A percentile compares a stretch with the other conserved stretches of the same genome.
Conservation (phyloP, 2,113 vertebrate genomes). For the Lophius piscatorius region DNA sequence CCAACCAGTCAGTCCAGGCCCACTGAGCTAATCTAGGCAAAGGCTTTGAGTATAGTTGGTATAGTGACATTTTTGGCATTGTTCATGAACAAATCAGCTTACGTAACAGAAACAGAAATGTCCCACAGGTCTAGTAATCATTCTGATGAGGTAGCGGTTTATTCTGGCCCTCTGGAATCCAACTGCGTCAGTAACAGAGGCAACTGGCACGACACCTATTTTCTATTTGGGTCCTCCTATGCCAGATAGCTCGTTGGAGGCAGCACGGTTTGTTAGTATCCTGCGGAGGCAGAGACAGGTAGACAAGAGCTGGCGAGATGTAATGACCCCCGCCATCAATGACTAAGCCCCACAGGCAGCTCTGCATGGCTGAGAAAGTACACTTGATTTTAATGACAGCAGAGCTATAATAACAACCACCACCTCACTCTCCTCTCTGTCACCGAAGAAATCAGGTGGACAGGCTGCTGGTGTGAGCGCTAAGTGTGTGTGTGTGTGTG, state of each 20-base stretch:
- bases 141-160: conserved; percentile 31
- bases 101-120: conserved; percentile 48
- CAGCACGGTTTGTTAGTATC: conserved; percentile 62
- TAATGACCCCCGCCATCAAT: conserved; percentile 56
- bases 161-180: conserved; percentile 16
- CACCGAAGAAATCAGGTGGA: conserved; percentile 33
- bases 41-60: conserved; percentile 23
- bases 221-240: conserved; percentile 30
- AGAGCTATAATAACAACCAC: conserved; percentile 48
- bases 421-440: conserved; percentile 19
- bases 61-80: conserved; percentile 36
- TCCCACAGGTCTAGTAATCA: conserved; percentile 43
- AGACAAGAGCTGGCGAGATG: conserved; percentile 57
- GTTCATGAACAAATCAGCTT: conserved; percentile 36
- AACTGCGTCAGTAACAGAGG: conserved; percentile 23
- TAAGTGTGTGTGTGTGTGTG: conserved; percentile 9
- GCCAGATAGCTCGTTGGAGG: conserved; percentile 44
- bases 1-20: not conserved
- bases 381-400: conserved; percentile 64
- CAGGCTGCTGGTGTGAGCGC: conserved; percentile 24
- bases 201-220: conserved; percentile 47
- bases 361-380: conserved; percentile 54
- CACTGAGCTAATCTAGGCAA: conserved; percentile 20
- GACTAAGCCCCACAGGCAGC: conserved; percentile 46
- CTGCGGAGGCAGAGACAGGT: conserved; percentile 51